A percentile compares a stretch with the other conserved stretches of the same genome.
phyloP scores from a whole-genome alignment of 2,888 invertebrate species.

The Rhaphigaster nebulosa region DNA sequence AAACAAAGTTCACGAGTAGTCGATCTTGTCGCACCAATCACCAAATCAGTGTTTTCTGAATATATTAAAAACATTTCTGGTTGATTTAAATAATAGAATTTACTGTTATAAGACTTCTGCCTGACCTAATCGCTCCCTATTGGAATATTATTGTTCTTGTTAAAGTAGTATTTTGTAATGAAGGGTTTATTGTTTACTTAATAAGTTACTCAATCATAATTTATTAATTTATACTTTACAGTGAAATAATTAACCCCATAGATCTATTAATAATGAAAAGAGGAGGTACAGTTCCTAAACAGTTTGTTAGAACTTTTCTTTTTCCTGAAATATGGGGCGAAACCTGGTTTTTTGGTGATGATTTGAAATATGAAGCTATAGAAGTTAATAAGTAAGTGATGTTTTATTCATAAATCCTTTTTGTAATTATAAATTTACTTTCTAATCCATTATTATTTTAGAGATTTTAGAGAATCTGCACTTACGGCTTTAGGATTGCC shows the following conservation, averaged over 20 bases:
- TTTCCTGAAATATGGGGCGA: constrained; percentile 60
- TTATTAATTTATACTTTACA: neutral
- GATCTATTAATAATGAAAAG: neutral
- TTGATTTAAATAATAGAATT: too few species aligned
- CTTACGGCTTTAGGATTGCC: constrained; percentile 33
- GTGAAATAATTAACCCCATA: neutral
- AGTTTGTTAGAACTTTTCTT: constrained; percentile 32
- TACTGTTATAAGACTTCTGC: too few species aligned
- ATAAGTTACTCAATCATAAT: neutral
- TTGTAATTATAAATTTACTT: neutral
- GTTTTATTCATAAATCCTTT: neutral
- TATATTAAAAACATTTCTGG: too few species aligned
- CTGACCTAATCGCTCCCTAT: too few species aligned
- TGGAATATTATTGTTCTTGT: neutral
- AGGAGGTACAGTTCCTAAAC: constrained; percentile 8
- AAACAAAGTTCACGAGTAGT: too few species aligned
- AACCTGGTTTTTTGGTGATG: constrained; percentile 59
- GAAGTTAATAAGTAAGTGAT: constrained; percentile 58
- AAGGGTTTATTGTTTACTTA: too few species aligned
- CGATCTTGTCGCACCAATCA: too few species aligned
- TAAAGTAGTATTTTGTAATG: neutral
- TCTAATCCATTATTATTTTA: constrained; percentile 3
- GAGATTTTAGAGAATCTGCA: constrained; percentile 43
- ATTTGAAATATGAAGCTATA: constrained; percentile 57
- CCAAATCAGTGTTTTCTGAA: too few species aligned